Percentiles rank a stretch among this genome's conserved stretches.
These are phyloP conservation scores for Myripristis murdjan DNA, from an alignment of 2,797 vertebrate species.

Conservation along the genomic window DNA sequence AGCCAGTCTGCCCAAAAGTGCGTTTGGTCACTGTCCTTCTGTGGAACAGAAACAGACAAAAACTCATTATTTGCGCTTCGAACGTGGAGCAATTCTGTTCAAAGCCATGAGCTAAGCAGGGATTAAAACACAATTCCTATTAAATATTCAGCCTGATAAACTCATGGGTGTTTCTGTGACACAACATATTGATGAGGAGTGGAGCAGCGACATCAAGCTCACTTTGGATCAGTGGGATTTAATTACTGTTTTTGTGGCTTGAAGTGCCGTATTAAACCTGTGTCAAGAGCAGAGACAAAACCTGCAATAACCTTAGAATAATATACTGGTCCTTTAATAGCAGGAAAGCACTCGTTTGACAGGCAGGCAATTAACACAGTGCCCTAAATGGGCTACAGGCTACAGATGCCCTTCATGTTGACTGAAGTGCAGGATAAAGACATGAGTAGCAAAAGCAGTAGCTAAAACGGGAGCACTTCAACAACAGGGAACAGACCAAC, in stretches of 20 bases:
- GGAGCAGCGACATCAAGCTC: conserved; percentile 20
- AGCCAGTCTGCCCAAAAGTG: conserved; percentile 93
- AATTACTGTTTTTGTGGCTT: conserved; percentile 44
- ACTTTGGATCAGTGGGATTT: conserved; percentile 54
- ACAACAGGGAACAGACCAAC: conserved; percentile 22
- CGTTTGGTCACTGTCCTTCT: conserved; percentile 93
- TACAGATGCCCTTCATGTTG: conserved; percentile 57
- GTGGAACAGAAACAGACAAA: conserved; percentile 50
- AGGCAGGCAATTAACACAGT: conserved; percentile 52
- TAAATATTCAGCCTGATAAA: conserved; percentile 33
- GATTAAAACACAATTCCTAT: neutral
- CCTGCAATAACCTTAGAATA: conserved; percentile 41
- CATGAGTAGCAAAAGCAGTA: conserved; percentile 29
- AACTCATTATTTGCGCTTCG: conserved; percentile 7
- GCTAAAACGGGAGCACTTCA: conserved; percentile 59
- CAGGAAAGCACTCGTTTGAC: conserved; percentile 56
- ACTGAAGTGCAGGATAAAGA: conserved; percentile 54
- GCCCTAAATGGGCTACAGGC: conserved; percentile 43
- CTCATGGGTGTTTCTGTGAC: conserved; percentile 9
- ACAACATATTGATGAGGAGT: conserved; percentile 30
- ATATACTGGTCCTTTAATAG: conserved; percentile 41
- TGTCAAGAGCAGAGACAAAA: conserved; percentile 22
- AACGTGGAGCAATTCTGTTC: conserved; percentile 17
- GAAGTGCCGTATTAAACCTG: conserved; percentile 48
- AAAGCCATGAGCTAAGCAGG: neutral